Evolutionary conservation across 1,140 invertebrate species (phyloP), one percentile per base, ranked within the genome.

Genomic region (Lamellibrachia luymesi): DNA sequence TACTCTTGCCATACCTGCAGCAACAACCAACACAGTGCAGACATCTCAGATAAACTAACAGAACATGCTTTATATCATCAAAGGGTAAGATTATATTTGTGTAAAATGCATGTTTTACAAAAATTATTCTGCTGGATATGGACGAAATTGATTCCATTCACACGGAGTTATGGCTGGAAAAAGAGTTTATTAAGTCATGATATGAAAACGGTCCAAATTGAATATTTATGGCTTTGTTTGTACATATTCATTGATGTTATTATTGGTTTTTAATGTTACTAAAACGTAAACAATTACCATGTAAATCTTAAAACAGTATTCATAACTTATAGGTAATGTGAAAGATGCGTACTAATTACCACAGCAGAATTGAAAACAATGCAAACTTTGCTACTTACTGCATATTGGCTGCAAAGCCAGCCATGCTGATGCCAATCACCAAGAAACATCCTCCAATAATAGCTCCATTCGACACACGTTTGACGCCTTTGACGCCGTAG

Each of bases 401-500:
- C 64, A 80, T 80, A 22, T 80, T 80, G 64, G 64, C 64, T 80
- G 64, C 64, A 80, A 80, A 80, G 2, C 64, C 64, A 22, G 13
- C 64, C 64, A 80, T 80, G 64, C 64, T 80, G 64, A 80, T 80
- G 13, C 64, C 50, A 22, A 93, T 90, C 51, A 93, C 50, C 8
- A 93, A 27, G 6, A 94, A 50, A 50, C 92, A 92, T 49, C 50
- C 91, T 4, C 22, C 64, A 22, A 94, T 50, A 51, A 94, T 93
- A 64, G 50, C 50, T 7, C 92, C 93, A 90, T 94, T 94, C 6
- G 93, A 91, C 51, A 90, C 64, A 50, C 91, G 90, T 50, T 90
- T 93, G 8, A 94, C n/a, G 13, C 93, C 93, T 56, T 93, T 93
- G 8, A 94, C 92, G 17, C 93, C 92, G 38, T 94, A 94, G 52